Conservation (phyloP, 2,888 invertebrate species). For the Galeruca laticollis region DNA sequence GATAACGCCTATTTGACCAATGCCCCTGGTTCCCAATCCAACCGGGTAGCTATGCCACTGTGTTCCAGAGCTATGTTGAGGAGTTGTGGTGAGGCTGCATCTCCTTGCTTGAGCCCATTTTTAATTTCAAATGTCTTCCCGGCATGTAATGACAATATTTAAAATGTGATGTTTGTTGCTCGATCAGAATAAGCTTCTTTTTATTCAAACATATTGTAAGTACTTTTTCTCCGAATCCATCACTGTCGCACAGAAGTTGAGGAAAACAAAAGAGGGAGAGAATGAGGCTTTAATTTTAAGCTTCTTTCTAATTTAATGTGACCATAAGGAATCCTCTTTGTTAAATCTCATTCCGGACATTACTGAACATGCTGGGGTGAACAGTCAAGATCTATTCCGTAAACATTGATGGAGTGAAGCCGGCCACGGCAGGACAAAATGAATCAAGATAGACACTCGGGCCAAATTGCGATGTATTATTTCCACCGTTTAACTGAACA, state of each 20-base stretch:
- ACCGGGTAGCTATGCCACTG: no score
- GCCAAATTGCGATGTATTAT: conserved; percentile 9
- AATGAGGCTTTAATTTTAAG: conserved; percentile 49
- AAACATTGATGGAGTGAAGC: conserved; percentile 32
- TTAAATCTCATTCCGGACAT: conserved; percentile 48
- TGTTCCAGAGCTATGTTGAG: no score
- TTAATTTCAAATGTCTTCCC: no score
- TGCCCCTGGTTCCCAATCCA: no score
- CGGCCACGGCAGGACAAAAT: conserved; percentile 5
- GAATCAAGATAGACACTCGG: conserved; percentile 17
- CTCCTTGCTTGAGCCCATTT: no score
- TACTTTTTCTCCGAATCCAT: conserved; percentile 3
- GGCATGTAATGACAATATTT: no score
- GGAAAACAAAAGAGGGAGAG: conserved; percentile 30
- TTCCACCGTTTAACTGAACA: neutral
- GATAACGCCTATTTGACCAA: no score
- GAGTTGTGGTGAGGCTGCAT: no score
- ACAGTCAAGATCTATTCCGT: conserved; percentile 48
- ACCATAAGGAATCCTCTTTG: conserved; percentile 52
- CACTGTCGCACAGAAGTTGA: neutral
- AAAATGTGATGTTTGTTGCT: no score
- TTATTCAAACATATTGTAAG: no score
- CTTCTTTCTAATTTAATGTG: conserved; percentile 53
- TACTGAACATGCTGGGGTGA: conserved; percentile 49
- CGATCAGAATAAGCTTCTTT: no score